These are phyloP conservation scores for Haemorhous mexicanus DNA, from an alignment of 2,113 vertebrate genomes.

Conservation along the genomic window DNA sequence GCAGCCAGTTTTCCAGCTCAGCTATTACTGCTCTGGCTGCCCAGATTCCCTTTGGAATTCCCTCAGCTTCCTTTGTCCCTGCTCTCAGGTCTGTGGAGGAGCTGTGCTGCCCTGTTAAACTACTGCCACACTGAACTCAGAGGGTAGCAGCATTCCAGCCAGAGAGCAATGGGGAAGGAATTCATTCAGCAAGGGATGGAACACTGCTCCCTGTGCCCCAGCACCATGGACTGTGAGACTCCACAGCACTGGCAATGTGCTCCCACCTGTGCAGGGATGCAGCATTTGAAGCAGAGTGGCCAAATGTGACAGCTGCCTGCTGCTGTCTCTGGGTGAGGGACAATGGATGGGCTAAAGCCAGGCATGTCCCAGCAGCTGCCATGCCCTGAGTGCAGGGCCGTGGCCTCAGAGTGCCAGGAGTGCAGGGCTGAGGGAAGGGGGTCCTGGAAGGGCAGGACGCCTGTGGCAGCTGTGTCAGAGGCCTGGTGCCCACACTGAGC, in stretches of 20 bases:
- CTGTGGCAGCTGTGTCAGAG: not conserved
- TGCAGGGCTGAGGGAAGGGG: not conserved
- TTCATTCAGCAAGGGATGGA: not conserved
- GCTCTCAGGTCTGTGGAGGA: not conserved
- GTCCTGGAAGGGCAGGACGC: not conserved
- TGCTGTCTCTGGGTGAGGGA: not conserved
- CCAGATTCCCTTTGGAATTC: not conserved
- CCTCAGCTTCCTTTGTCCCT: not conserved
- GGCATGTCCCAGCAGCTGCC: not conserved
- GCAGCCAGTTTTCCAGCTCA: not conserved
- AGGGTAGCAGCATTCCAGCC: not conserved
- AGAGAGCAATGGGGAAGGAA: not conserved
- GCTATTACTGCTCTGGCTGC: not conserved
- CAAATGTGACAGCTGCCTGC: not conserved
- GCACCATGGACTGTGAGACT: not conserved
- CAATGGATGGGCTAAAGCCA: fast-evolving
- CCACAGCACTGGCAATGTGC: not conserved
- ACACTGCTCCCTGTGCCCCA: not conserved
- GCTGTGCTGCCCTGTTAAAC: not conserved
- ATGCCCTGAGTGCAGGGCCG: not conserved
- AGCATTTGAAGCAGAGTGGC: not conserved
- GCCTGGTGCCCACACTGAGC: not conserved
- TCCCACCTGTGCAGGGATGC: not conserved
- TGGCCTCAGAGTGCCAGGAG: not conserved
- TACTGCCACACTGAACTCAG: not conserved